Conservation (phyloP, 2,888 invertebrate species). For the Trachelus tabidus region DNA sequence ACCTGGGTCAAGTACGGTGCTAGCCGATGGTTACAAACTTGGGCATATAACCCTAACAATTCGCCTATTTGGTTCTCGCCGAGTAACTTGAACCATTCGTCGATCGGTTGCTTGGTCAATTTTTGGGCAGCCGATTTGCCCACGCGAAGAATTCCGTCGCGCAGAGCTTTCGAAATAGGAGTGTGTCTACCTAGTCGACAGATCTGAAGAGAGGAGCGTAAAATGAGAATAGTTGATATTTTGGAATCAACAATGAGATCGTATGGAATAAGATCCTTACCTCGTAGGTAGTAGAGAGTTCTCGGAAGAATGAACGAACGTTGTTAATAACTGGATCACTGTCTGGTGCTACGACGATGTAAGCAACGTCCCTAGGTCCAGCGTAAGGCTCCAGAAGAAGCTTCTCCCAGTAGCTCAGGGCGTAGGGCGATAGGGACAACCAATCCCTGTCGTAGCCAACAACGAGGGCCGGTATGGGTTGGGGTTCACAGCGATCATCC, state of each 20-base stretch:
- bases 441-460: conserved; percentile 97
- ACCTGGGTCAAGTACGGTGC: conserved; percentile 82
- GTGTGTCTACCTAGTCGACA: conserved; percentile 94
- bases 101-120: conserved; percentile 75
- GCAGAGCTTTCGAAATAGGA: conserved; percentile 84
- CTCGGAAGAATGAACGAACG: conserved; percentile 89
- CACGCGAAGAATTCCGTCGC: conserved; percentile 90
- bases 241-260: neutral
- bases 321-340: conserved; percentile 83
- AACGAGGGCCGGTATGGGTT: conserved; percentile 93
- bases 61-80: conserved; percentile 85
- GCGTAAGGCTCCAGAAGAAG: conserved; percentile 97
- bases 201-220: conserved; percentile 66
- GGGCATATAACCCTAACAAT: conserved; percentile 88
- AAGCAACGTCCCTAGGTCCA: conserved; percentile 93
- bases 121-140: conserved; percentile 75
- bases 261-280: conserved; percentile 49
- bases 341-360: conserved; percentile 94
- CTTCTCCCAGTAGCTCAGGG: conserved; percentile 95
- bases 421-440: conserved; percentile 93
- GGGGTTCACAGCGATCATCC: conserved; percentile 96
- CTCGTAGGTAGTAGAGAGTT: conserved; percentile 93
- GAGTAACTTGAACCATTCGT: conserved; percentile 90
- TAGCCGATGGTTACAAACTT: conserved; percentile 81
- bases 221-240: neutral